Percentiles rank a stretch among this genome's conserved stretches.
Evolutionary conservation across 1,140 invertebrate genomes (phyloP).

Genomic region (Drosophila auraria): DNA sequence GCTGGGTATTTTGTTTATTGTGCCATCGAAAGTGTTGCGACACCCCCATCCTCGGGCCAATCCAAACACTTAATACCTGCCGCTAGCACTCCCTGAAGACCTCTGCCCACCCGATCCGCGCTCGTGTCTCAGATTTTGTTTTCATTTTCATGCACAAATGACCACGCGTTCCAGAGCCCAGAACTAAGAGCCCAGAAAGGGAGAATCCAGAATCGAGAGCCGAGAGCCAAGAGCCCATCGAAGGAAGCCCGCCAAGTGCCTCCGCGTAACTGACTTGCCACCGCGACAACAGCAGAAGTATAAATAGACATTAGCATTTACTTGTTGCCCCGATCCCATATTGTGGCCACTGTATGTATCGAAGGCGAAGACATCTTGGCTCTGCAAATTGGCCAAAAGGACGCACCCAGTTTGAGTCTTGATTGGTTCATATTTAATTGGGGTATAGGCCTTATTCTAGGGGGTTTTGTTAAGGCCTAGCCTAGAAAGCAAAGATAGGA

Average conservation of each 20-base stretch:
- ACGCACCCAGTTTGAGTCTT: slow-evolving; percentile 33
- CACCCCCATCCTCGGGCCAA: slow-evolving; percentile 32
- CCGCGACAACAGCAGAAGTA: slow-evolving; percentile 31
- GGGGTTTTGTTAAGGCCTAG: not conserved
- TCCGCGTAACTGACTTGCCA: slow-evolving; percentile 54
- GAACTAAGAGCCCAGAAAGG: slow-evolving; percentile 1
- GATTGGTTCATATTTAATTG: not conserved
- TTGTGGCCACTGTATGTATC: slow-evolving; percentile 32
- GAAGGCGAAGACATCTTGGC: slow-evolving; percentile 37
- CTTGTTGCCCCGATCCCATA: slow-evolving; percentile 49
- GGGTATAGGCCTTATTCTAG: not conserved
- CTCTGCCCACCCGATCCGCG: not conserved
- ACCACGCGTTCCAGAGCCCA: slow-evolving; percentile 22
- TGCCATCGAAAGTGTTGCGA: slow-evolving; percentile 52
- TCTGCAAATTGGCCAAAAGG: slow-evolving; percentile 44
- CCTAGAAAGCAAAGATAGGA: too few species aligned
- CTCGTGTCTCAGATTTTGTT: slow-evolving; percentile 58
- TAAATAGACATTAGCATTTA: slow-evolving; percentile 55
- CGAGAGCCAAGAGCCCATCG: slow-evolving; percentile 8
- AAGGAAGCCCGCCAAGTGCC: slow-evolving; percentile 48
- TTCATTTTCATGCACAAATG: slow-evolving; percentile 63
- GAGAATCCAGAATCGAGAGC: slow-evolving; percentile 5
- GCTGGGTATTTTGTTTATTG: slow-evolving; percentile 34
- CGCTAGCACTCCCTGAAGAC: slow-evolving; percentile 15
- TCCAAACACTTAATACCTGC: slow-evolving; percentile 24